phyloP scores from a whole-genome alignment of 92 coral and sea anemone species.

The Hydrozoanthus gracilis region DNA sequence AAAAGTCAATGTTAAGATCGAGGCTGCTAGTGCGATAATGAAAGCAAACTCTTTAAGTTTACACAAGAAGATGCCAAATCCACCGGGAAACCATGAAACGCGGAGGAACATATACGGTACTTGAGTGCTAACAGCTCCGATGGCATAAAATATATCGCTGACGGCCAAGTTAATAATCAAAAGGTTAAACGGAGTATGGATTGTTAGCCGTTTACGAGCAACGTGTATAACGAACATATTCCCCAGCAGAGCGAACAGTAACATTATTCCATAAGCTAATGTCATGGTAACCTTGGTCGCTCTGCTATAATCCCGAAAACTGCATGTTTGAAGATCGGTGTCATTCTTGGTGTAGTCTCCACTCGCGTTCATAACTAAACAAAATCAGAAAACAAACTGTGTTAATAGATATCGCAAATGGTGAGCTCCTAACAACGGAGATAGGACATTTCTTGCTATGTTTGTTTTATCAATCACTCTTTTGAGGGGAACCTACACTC shows the following conservation, averaged over 20 bases:
- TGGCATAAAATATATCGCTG: constrained; percentile 29
- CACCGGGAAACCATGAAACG: constrained; percentile 22
- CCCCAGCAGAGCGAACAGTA: neutral
- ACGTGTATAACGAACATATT: constrained; percentile 28
- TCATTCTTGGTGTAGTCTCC: neutral
- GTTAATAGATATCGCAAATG: neutral
- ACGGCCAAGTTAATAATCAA: constrained; percentile 38
- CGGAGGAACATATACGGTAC: neutral
- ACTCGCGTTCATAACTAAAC: constrained; percentile 11
- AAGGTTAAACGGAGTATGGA: constrained; percentile 31
- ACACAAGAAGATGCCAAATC: constrained; percentile 31
- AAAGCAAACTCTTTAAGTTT: constrained; percentile 27
- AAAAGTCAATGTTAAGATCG: constrained; percentile 33
- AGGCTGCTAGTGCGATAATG: neutral
- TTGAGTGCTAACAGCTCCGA: neutral
- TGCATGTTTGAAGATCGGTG: neutral
- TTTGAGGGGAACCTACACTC: no score
- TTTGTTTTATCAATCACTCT: no score
- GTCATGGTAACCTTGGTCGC: constrained; percentile 1
- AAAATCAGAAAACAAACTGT: neutral
- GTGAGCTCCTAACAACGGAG: no score
- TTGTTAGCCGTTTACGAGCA: constrained; percentile 35
- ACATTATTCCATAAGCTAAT: constrained; percentile 1
- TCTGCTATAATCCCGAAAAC: neutral
- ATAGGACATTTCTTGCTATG: no score